Evolutionary conservation across 2,888 invertebrate species (phyloP).

Genomic region (Dermolepida albohirtum): DNA sequence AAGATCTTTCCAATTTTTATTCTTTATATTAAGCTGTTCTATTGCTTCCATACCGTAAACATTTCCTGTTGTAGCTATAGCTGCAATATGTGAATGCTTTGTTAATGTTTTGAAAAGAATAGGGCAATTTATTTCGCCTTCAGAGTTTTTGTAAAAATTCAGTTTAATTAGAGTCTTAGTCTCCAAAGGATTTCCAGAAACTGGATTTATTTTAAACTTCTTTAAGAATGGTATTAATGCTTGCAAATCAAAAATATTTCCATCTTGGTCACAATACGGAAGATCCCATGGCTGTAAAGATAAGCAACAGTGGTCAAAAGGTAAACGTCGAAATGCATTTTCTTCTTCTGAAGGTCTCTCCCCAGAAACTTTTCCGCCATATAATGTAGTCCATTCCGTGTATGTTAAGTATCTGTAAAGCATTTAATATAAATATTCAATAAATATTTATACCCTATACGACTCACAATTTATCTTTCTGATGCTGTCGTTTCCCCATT

Average conservation of each 20-base stretch:
- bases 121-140: slow-evolving; percentile 91
- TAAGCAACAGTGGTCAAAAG: slow-evolving; percentile 92
- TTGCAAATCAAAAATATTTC: slow-evolving; percentile 93
- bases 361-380: slow-evolving; percentile 83
- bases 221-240: slow-evolving; percentile 88
- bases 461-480: slow-evolving; percentile 91
- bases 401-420: slow-evolving; percentile 81
- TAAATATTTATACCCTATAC: slow-evolving; percentile 23
- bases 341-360: slow-evolving; percentile 78
- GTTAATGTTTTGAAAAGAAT: slow-evolving; percentile 93
- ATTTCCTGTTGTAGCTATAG: slow-evolving; percentile 91
- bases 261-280: slow-evolving; percentile 90
- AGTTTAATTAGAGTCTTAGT: slow-evolving; percentile 85
- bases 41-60: slow-evolving; percentile 96
- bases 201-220: slow-evolving; percentile 93
- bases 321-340: slow-evolving; percentile 88
- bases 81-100: slow-evolving; percentile 93
- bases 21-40: slow-evolving; percentile 95
- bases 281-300: slow-evolving; percentile 92
- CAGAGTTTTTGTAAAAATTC: slow-evolving; percentile 87
- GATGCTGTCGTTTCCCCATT: slow-evolving; percentile 95
- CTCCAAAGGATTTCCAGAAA: slow-evolving; percentile 89
- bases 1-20: slow-evolving; percentile 94
- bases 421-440: slow-evolving; percentile 21
- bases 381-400: slow-evolving; percentile 90